phyloP scores from a whole-genome alignment of 1,140 invertebrate genomes.

The Caenorhabditis remanei region DNA sequence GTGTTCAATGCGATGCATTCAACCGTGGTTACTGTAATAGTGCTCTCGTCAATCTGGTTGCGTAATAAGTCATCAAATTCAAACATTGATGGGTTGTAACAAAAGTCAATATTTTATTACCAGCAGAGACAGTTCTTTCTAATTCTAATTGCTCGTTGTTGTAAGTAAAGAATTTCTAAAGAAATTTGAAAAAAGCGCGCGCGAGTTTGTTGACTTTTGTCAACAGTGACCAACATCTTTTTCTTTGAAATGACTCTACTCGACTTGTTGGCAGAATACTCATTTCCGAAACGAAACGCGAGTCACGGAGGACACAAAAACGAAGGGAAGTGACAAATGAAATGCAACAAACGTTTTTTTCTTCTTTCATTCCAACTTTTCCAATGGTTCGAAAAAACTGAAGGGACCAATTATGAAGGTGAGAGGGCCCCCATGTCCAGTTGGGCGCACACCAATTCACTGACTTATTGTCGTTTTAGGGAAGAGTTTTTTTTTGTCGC shows the following conservation, averaged over 20 bases:
- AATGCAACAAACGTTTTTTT: constrained; percentile 44
- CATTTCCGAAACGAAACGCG: constrained; percentile 24
- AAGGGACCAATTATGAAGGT: constrained; percentile 45
- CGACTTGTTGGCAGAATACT: constrained; percentile 54
- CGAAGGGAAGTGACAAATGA: constrained; percentile 32
- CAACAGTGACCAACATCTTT: constrained; percentile 19
- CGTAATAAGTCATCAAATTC: background rate
- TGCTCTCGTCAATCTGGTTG: constrained; percentile 5
- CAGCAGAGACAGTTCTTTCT: background rate
- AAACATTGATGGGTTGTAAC: background rate
- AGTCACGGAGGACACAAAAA: constrained; percentile 52
- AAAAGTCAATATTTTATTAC: background rate
- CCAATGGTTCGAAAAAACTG: constrained; percentile 27
- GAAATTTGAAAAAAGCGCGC: background rate
- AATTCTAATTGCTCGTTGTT: background rate
- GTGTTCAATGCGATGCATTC: background rate
- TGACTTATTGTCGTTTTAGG: constrained; percentile 24
- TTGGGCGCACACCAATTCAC: constrained; percentile 48
- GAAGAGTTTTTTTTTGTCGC: background rate
- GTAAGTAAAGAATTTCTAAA: background rate
- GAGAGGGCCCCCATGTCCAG: constrained; percentile 13
- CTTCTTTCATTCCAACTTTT: background rate
- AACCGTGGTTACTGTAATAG: constrained; percentile 41
- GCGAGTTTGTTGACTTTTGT: constrained; percentile 46
- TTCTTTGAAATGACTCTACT: constrained; percentile 45